A percentile compares a stretch with the other conserved stretches of the same genome.
Evolutionary conservation across 2,113 vertebrate species (phyloP).

Genomic region (Coptodon rendalli): DNA sequence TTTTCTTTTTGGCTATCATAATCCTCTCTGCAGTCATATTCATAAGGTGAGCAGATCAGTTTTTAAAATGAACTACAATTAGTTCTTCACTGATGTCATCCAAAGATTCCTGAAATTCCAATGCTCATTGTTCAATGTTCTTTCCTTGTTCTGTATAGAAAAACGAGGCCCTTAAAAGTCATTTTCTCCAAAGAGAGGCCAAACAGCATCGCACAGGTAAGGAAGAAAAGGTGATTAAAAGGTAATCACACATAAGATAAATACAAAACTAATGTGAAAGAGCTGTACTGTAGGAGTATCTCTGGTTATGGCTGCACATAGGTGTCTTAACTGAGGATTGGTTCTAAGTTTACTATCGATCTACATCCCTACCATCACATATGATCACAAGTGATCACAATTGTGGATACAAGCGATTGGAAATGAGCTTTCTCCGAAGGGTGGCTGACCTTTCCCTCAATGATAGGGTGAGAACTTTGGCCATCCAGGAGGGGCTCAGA

Average conservation of each 20-base stretch:
- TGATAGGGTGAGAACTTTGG: background rate
- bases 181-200: background rate
- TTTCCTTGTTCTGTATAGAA: background rate
- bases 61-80: fast-evolving
- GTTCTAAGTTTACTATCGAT: background rate
- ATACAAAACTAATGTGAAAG: background rate
- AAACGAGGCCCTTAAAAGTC: background rate
- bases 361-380: background rate
- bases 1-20: background rate
- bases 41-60: background rate
- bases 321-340: background rate
- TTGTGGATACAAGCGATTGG: background rate
- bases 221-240: background rate
- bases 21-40: background rate
- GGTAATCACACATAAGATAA: background rate
- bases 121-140: fast-evolving
- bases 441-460: fast-evolving
- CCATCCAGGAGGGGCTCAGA: background rate
- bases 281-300: background rate
- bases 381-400: background rate
- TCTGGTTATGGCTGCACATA: background rate
- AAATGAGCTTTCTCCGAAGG: fast-evolving
- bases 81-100: background rate
- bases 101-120: background rate
- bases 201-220: background rate